Conservation (phyloP, 2,113 vertebrate species). For the Pica pica region DNA sequence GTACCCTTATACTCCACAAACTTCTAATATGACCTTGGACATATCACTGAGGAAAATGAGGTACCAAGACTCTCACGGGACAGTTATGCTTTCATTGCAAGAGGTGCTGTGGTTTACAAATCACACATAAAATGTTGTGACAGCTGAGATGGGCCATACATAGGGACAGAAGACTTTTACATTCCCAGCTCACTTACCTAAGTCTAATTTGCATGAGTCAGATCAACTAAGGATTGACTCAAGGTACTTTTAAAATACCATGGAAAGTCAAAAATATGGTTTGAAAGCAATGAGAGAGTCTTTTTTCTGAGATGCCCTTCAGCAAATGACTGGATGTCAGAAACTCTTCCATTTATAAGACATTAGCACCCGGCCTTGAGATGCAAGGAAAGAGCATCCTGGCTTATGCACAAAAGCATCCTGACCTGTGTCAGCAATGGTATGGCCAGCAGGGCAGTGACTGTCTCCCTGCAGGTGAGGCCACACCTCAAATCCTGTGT, state of each 20-base stretch:
- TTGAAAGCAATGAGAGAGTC: neutral
- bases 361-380: neutral
- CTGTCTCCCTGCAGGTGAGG: rapidly evolving
- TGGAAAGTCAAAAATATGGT: neutral
- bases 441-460: neutral
- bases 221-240: neutral
- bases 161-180: neutral
- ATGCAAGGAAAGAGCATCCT: neutral
- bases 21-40: neutral
- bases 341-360: neutral
- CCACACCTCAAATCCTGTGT: rapidly evolving
- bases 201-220: neutral
- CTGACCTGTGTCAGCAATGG: rapidly evolving
- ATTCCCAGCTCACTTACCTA: neutral
- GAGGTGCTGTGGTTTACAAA: neutral
- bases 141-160: neutral
- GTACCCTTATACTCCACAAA: neutral
- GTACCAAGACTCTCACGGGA: neutral
- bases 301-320: neutral
- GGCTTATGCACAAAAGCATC: neutral
- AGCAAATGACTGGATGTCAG: neutral
- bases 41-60: neutral
- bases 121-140: neutral
- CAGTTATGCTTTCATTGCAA: neutral
- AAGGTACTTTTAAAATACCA: neutral